Base-by-base conservation (phyloP, 2,113 vertebrate genomes). In the Nothobranchius furzeri region DNA sequence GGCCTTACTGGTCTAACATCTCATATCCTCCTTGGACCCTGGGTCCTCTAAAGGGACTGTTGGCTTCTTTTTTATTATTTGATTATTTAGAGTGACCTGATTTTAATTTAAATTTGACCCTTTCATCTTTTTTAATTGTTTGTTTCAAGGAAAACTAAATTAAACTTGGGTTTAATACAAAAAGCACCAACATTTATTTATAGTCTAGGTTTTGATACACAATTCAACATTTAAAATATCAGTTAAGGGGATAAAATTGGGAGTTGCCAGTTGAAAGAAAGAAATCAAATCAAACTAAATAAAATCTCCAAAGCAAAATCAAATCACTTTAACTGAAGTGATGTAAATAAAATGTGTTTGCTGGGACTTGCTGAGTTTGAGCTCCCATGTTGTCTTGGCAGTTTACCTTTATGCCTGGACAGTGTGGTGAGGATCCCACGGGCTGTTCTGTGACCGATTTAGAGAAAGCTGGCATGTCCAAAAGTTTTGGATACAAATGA, bases 401-500 rank as follows among this genome's bases (percentile, higher is more conserved):
- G 67, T 48, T 56, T 11, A 17, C 13, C 53, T 62, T 76, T 62
- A 64, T 73, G 72, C 72, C 74, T 82, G 66, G 63, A 62, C 73
- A 17, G 60, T 42, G 60, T 46, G 47, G 25, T 75, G 17, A 66
- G 48, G 75, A 83, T 87, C 76, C 79, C 73, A 78, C 76, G 74
- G 76, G 76, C 80, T 85, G 82, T 60, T 83, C 68, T 70, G 71
- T 68, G 76, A 72, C 63, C 78, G 84, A 80, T 80, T 82, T 48
- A 43, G 56, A 67, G 76, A 66, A 63, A 82, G 64, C 76, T 79
- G 79, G 72, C 83, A 64, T 55, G 55, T 84, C 76, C 42, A n/a
- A 82, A 78, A 82, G 73, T 82, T 85, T 81, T 86, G 82, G 87
- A 84, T 43, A 36, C 80, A 74, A 78, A 82, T 82, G 76, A 87